Evolutionary conservation across 2,797 vertebrate genomes (phyloP).

Genomic region (Benthosema pterotum): DNA sequence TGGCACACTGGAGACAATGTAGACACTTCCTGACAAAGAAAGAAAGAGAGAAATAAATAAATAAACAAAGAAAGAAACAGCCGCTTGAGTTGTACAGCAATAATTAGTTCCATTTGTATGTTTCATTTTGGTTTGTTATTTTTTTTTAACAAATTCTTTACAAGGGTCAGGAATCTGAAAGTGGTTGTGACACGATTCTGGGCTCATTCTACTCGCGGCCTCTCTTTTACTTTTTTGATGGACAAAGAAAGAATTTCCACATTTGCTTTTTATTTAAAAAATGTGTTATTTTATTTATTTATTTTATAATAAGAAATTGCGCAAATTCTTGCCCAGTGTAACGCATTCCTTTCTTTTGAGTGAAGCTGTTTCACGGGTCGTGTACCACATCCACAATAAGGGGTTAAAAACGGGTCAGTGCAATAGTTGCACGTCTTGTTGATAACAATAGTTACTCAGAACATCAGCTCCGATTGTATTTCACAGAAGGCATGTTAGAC

Average conservation of each 20-base stretch:
- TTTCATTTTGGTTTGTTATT: constrained; percentile 48
- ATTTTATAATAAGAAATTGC: too few relatives aligned
- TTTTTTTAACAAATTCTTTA: constrained; percentile 42
- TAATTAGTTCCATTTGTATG: constrained; percentile 62
- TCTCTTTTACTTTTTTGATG: constrained; percentile 44
- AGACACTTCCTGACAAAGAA: constrained; percentile 48
- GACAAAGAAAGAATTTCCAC: constrained; percentile 43
- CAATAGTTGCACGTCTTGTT: constrained; percentile 59
- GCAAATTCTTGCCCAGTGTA: constrained; percentile 27
- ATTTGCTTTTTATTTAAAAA: constrained; percentile 28
- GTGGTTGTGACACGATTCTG: constrained; percentile 42
- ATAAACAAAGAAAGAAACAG: constrained; percentile 45
- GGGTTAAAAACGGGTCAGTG: constrained; percentile 72
- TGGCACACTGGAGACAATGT: constrained; percentile 37
- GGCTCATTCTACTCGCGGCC: constrained; percentile 45
- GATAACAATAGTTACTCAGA: constrained; percentile 61
- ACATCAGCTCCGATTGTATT: constrained; percentile 45
- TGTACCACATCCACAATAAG: constrained; percentile 26
- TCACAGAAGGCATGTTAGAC: constrained; percentile 34
- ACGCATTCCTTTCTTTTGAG: constrained; percentile 20
- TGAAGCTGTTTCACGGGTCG: constrained; percentile 32
- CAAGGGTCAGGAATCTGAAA: constrained; percentile 42
- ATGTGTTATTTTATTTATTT: too few relatives aligned
- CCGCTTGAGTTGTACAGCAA: constrained; percentile 34
- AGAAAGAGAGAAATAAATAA: constrained; percentile 3